Evolutionary conservation across 1,140 invertebrate species (phyloP).

Genomic region (Maniola jurtina): DNA sequence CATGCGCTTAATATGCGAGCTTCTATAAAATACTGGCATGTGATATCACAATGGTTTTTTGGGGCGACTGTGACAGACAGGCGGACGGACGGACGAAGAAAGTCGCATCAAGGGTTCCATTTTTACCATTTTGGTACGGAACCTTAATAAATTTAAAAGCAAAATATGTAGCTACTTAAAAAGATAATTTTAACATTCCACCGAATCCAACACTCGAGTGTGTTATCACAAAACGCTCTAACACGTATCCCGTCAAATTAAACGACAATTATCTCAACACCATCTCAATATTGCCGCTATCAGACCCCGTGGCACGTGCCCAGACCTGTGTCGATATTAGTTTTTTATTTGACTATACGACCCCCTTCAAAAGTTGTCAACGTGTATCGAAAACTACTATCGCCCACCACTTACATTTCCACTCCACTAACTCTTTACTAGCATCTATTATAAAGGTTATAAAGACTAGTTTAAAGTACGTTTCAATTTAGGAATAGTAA

Average conservation of each 20-base stretch:
- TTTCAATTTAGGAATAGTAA: conserved; percentile 21
- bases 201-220: conserved; percentile 1
- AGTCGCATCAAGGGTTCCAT: no score
- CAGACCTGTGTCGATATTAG: conserved; percentile 56
- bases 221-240: conserved; percentile 23
- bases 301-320: conserved; percentile 53
- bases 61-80: no score
- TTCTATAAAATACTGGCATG: no score
- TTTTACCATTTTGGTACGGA: no score
- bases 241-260: conserved; percentile 54
- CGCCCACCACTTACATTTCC: neutral
- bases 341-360: conserved; percentile 72
- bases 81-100: no score
- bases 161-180: no score
- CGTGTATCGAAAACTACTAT: conserved; percentile 50
- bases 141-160: no score
- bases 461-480: conserved; percentile 4
- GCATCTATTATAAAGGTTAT: conserved; percentile 9
- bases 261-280: conserved; percentile 64
- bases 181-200: conserved; percentile 5
- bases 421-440: neutral
- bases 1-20: no score
- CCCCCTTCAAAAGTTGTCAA: conserved; percentile 69
- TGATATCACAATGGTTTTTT: no score
- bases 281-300: conserved; percentile 56